Percentiles rank a stretch among this genome's conserved stretches.
Conservation (phyloP, 2,888 invertebrate genomes). For the Dynastes tityus region DNA sequence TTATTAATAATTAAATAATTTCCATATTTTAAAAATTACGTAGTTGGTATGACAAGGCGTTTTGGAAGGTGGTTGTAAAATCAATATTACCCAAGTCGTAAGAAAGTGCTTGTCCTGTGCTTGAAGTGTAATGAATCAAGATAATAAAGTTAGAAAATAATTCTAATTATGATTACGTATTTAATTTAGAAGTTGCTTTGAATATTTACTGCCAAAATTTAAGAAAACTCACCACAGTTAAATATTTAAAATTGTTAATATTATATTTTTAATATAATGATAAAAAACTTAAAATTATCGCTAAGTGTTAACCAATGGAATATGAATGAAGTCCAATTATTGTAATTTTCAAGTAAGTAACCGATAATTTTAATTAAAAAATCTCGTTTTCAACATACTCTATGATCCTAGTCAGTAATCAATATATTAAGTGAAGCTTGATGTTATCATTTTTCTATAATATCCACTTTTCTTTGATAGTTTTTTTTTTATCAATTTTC, state of each 20-base stretch:
- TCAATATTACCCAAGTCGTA: conserved; percentile 23
- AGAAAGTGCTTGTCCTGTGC: conserved; percentile 14
- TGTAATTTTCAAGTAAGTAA: conserved; percentile 86
- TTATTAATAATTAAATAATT: no score
- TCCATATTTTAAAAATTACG: no score
- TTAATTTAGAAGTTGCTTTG: neutral
- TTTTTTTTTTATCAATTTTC: neutral
- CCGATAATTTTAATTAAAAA: conserved; percentile 52
- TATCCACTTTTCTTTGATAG: no score
- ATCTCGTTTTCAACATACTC: neutral
- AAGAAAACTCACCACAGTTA: neutral
- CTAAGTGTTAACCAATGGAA: conserved; percentile 65
- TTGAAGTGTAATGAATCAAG: conserved; percentile 18
- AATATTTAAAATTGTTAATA: neutral
- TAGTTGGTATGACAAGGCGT: conserved; percentile 22
- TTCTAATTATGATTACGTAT: neutral
- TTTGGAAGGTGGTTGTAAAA: conserved; percentile 27
- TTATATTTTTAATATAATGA: conserved; percentile 34
- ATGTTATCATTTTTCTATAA: no score
- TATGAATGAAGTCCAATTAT: conserved; percentile 94
- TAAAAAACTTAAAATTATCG: conserved; percentile 36
- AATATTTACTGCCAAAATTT: neutral
- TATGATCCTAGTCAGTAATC: neutral
- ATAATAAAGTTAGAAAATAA: neutral
- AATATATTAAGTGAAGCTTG: neutral